phyloP scores from a whole-genome alignment of 2,888 invertebrate species.

The Eurois occulta region DNA sequence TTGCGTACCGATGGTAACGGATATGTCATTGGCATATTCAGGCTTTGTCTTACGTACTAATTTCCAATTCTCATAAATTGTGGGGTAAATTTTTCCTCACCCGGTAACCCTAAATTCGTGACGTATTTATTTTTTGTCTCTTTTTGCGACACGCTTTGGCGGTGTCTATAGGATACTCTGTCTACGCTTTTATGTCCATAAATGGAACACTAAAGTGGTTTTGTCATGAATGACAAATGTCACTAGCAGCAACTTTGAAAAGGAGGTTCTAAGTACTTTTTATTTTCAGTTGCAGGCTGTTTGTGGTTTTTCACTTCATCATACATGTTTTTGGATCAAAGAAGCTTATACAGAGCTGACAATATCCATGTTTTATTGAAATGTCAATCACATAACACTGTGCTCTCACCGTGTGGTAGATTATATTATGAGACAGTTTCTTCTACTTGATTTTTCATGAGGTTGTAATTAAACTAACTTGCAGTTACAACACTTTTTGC shows the following conservation, averaged over 20 bases:
- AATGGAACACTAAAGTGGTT: conserved; percentile 22
- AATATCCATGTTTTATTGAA: not conserved
- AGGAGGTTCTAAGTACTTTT: not conserved
- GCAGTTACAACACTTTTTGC: not conserved
- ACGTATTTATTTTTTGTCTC: too few species aligned
- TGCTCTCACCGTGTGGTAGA: not conserved
- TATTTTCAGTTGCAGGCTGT: not conserved
- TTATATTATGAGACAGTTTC: not conserved
- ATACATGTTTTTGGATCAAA: not conserved
- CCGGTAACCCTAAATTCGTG: too few species aligned
- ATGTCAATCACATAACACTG: not conserved
- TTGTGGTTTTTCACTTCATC: conserved; percentile 51
- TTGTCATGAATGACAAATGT: conserved; percentile 19
- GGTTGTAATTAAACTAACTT: not conserved
- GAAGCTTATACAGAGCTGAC: not conserved
- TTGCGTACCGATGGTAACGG: too few species aligned
- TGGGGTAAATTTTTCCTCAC: too few species aligned
- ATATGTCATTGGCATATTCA: too few species aligned
- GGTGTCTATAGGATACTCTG: too few species aligned
- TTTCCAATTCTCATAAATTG: too few species aligned
- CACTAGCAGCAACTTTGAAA: not conserved
- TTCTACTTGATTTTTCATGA: not conserved
- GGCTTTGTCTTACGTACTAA: too few species aligned
- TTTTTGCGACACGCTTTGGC: too few species aligned
- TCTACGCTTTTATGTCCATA: conserved; percentile 22